Conservation (phyloP, 2,888 invertebrate species). For the Diplazon laetatorius region DNA sequence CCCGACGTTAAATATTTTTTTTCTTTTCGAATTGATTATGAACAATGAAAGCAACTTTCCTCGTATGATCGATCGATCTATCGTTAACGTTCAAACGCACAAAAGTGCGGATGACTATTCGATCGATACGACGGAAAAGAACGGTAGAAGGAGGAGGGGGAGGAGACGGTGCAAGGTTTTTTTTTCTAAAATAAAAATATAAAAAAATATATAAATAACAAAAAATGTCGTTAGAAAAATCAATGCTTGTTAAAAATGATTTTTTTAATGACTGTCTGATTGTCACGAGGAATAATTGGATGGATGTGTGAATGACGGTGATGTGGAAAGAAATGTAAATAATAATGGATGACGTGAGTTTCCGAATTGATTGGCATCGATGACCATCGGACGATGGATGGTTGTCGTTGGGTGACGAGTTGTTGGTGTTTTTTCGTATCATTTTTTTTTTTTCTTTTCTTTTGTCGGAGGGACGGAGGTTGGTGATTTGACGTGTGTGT, state of each 20-base stretch:
- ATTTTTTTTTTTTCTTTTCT: no score
- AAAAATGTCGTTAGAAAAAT: neutral
- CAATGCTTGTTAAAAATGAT: neutral
- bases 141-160: neutral
- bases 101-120: no score
- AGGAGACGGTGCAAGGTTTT: no score
- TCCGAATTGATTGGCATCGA: conserved; percentile 56
- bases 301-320: no score
- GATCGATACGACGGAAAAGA: no score
- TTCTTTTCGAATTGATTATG: no score
- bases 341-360: conserved; percentile 59
- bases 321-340: conserved; percentile 38
- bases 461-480: no score
- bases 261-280: neutral
- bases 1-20: conserved; percentile 7
- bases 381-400: conserved; percentile 58
- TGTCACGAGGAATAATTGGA: neutral
- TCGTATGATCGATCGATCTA: neutral
- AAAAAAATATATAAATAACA: conserved; percentile 3
- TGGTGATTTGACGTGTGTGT: conserved; percentile 73
- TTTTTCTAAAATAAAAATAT: no score
- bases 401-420: conserved; percentile 61
- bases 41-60: conserved; percentile 6
- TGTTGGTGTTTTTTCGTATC: conserved; percentile 50
- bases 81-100: neutral